Percentiles rank a stretch among this genome's conserved stretches.
phyloP scores from a whole-genome alignment of 2,888 invertebrate genomes.

The Papilio gigon region DNA sequence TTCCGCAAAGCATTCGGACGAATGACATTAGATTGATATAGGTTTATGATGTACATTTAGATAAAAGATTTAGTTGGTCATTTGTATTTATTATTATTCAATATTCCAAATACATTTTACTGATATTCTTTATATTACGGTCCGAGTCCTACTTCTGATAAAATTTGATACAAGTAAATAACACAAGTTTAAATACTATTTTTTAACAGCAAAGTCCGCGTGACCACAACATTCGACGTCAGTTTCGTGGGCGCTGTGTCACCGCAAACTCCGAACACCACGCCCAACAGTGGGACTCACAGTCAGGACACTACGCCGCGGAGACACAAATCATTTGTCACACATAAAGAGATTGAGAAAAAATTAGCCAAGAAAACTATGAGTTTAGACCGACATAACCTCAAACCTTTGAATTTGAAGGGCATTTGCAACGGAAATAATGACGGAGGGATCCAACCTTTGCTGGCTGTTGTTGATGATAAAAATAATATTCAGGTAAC shows the following conservation, averaged over 20 bases:
- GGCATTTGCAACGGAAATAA: conserved; percentile 69
- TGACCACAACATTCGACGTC: conserved; percentile 76
- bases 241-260: conserved; percentile 64
- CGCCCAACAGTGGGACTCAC: conserved; percentile 52
- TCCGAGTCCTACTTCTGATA: too few relatives aligned
- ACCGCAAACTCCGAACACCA: conserved; percentile 59
- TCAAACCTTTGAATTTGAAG: conserved; percentile 73
- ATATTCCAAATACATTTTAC: too few relatives aligned
- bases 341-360: conserved; percentile 58
- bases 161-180: too few relatives aligned
- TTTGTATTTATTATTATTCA: too few relatives aligned
- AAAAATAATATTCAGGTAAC: conserved; percentile 76
- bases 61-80: too few relatives aligned
- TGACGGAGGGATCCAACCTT: conserved; percentile 63
- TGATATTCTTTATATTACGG: too few relatives aligned
- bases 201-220: conserved; percentile 67
- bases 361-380: conserved; percentile 60
- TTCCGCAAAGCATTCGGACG: too few relatives aligned
- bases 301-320: conserved; percentile 60
- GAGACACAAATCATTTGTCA: conserved; percentile 68
- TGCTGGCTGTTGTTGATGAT: conserved; percentile 75
- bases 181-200: neutral
- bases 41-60: too few relatives aligned
- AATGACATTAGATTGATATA: too few relatives aligned
- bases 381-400: conserved; percentile 68